These are phyloP conservation scores for Scaptomyza caliginosa DNA, from an alignment of 2,888 invertebrate species.

Conservation along the genomic window DNA sequence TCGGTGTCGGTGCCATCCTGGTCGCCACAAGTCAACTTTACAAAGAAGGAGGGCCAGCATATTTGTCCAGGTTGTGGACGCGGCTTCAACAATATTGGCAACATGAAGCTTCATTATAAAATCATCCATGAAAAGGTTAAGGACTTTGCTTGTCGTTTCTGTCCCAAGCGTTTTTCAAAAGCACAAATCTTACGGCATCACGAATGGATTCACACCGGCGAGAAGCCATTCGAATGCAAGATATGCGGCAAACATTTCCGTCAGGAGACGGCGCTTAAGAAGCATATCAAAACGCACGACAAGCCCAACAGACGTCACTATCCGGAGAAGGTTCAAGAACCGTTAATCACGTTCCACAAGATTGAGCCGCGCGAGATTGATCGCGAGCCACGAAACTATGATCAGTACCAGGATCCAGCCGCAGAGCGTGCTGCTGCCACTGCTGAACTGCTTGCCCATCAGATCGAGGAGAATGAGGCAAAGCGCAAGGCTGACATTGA, in stretches of 20 bases:
- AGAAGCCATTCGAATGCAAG: conserved; percentile 82
- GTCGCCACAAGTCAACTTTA: conserved; percentile 82
- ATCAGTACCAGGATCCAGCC: conserved; percentile 74
- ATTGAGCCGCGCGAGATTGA: conserved; percentile 61
- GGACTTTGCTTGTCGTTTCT: conserved; percentile 81
- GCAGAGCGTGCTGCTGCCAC: conserved; percentile 75
- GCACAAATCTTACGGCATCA: conserved; percentile 83
- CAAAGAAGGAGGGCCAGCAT: conserved; percentile 82
- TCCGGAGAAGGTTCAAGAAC: conserved; percentile 43
- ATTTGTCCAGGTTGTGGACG: conserved; percentile 82
- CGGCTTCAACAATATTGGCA: conserved; percentile 82
- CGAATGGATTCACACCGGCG: conserved; percentile 83
- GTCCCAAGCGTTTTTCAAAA: conserved; percentile 82
- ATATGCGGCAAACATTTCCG: conserved; percentile 82
- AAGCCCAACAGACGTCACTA: conserved; percentile 66
- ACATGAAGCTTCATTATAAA: conserved; percentile 81
- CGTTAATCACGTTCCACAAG: conserved; percentile 58
- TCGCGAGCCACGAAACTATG: conserved; percentile 65
- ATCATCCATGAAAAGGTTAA: conserved; percentile 83
- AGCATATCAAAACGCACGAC: conserved; percentile 81
- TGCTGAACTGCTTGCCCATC: conserved; percentile 78
- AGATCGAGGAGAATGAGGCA: conserved; percentile 78
- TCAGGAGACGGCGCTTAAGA: conserved; percentile 81
- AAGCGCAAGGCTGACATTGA: conserved; percentile 78
- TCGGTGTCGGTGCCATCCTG: conserved; percentile 81